Conservation (phyloP, 2,888 invertebrate species). For the Antheraea assamensis region DNA sequence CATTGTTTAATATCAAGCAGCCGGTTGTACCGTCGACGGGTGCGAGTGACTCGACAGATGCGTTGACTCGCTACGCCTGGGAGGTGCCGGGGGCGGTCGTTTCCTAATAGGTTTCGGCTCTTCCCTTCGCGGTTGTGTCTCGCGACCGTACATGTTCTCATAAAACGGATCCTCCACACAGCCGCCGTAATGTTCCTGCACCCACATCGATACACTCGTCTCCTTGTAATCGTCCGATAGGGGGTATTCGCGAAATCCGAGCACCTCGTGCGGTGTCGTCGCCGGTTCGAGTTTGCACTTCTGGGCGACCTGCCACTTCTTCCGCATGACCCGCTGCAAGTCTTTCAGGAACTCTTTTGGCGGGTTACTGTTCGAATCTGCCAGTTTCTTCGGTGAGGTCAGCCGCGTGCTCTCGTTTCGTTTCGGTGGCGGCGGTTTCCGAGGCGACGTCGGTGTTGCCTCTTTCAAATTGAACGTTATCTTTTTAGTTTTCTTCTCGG, state of each 20-base stretch:
- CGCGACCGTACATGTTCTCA: constrained; percentile 85
- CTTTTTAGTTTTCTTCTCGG: constrained; percentile 84
- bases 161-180: constrained; percentile 84
- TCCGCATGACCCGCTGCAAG: constrained; percentile 94
- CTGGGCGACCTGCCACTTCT: constrained; percentile 96
- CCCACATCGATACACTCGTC: constrained; percentile 94
- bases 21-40: constrained; percentile 53
- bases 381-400: constrained; percentile 89
- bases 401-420: constrained; percentile 88
- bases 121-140: constrained; percentile 55
- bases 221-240: constrained; percentile 88
- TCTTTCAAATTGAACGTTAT: constrained; percentile 84
- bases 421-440: constrained; percentile 88
- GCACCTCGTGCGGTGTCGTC: constrained; percentile 95
- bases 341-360: constrained; percentile 93
- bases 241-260: constrained; percentile 93
- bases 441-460: constrained; percentile 81
- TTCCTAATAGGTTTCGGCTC: constrained; percentile 81
- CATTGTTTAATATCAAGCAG: constrained; percentile 44
- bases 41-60: constrained; percentile 53
- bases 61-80: constrained; percentile 90
- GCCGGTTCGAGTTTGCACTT: constrained; percentile 93
- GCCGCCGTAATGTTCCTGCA: constrained; percentile 92
- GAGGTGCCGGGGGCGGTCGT: constrained; percentile 94
- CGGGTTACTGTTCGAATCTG: constrained; percentile 87